Evolutionary conservation across 2,797 vertebrate species (phyloP).

Genomic region (Tapirus indicus): DNA sequence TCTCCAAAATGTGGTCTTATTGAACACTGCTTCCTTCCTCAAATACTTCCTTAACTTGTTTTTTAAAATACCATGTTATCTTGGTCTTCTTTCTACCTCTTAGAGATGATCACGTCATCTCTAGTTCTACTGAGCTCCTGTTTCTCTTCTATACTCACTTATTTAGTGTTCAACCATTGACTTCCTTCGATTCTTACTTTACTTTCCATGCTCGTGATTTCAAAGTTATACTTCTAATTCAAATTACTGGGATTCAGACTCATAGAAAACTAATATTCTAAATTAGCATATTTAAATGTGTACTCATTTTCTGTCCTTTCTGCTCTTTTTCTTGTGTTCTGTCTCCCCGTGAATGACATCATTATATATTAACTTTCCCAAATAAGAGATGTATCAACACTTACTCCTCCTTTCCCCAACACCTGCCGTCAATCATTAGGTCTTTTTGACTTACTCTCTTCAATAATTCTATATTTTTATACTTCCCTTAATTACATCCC

Average conservation of each 20-base stretch:
- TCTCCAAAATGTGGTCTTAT: neutral
- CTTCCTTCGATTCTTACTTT: neutral
- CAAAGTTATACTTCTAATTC: neutral
- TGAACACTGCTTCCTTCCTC: neutral
- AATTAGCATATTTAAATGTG: neutral
- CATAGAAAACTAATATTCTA: neutral
- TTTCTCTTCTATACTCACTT: neutral
- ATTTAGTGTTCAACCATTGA: neutral
- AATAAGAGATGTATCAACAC: neutral
- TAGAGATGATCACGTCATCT: neutral
- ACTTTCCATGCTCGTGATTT: neutral
- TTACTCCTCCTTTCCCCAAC: neutral
- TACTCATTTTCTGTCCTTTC: neutral
- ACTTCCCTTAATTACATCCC: neutral
- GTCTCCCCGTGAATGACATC: neutral
- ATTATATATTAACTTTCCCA: neutral
- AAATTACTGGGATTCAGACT: neutral
- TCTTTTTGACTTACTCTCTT: neutral
- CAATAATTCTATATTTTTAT: neutral
- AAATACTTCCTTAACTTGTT: neutral
- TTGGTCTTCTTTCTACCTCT: neutral
- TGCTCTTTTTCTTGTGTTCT: neutral
- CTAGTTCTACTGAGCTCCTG: neutral
- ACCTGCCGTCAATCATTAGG: neutral
- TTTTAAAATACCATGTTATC: neutral